Evolutionary conservation across 2,888 invertebrate species (phyloP).

Genomic region (Gryllus longicercus): DNA sequence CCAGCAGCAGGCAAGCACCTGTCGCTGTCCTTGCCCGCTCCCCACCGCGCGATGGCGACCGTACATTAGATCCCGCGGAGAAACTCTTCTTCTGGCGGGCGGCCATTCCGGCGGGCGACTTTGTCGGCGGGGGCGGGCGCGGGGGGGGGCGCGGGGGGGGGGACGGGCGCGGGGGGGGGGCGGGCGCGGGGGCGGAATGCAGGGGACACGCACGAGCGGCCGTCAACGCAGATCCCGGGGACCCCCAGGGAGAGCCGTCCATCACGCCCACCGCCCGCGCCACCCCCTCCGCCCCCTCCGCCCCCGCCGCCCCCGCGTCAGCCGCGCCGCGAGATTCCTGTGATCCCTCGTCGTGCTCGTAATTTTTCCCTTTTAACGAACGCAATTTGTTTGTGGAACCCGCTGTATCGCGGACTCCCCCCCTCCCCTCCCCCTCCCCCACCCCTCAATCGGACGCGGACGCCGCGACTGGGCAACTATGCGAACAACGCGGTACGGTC

Average conservation of each 20-base stretch:
- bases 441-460: background rate
- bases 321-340: background rate
- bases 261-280: background rate
- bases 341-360: background rate
- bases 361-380: too few relatives aligned
- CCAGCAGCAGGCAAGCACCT: too few relatives aligned
- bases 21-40: background rate
- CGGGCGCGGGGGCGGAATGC: background rate
- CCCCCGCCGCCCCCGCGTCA: background rate
- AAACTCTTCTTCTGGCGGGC: background rate
- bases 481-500: background rate
- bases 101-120: background rate
- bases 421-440: background rate
- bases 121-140: background rate
- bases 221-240: background rate
- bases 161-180: background rate
- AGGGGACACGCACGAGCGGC: background rate
- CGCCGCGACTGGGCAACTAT: background rate
- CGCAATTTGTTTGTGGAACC: too few relatives aligned
- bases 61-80: background rate
- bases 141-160: background rate
- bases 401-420: too few relatives aligned
- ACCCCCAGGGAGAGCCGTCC: constrained; percentile 1
- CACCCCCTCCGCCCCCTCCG: background rate
- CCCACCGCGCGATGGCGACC: background rate